These are phyloP conservation scores for Sycophaga agraensis DNA, from an alignment of 1,140 invertebrate species.

Conservation along the genomic window DNA sequence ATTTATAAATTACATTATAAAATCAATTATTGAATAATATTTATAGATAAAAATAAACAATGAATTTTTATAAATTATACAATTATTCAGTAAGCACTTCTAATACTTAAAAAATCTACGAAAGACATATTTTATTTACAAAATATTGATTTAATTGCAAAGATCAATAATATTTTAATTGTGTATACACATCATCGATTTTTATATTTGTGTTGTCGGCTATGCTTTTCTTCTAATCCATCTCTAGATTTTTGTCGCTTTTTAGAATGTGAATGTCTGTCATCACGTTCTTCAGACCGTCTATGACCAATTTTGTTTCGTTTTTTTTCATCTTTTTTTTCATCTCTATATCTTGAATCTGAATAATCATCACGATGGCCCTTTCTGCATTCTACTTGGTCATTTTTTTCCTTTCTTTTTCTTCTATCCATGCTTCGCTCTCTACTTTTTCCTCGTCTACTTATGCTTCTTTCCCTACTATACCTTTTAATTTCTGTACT, in stretches of 20 bases:
- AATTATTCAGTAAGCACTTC: too few species aligned
- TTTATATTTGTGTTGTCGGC: slow-evolving; percentile 20
- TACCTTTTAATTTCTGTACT: slow-evolving; percentile 32
- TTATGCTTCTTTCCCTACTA: slow-evolving; percentile 39
- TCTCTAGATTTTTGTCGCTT: slow-evolving; percentile 27
- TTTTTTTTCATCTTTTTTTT: slow-evolving; percentile 5
- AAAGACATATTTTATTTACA: background rate
- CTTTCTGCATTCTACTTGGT: slow-evolving; percentile 2
- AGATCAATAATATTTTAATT: slow-evolving; percentile 4
- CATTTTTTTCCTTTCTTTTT: slow-evolving; percentile 14
- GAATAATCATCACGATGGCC: background rate
- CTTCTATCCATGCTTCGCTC: slow-evolving; percentile 27
- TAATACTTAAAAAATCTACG: too few species aligned
- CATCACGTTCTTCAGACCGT: background rate
- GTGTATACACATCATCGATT: slow-evolving; percentile 7
- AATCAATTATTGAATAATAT: too few species aligned
- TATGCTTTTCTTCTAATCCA: slow-evolving; percentile 21
- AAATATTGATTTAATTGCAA: background rate
- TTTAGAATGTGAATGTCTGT: slow-evolving; percentile 10
- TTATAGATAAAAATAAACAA: too few species aligned
- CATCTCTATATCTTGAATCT: background rate
- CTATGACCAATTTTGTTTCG: background rate
- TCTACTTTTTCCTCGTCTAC: slow-evolving; percentile 33
- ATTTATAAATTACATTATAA: too few species aligned
- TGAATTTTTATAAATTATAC: too few species aligned